These are phyloP conservation scores for Leptobrachium ailaonicum DNA, from an alignment of 2,113 vertebrate genomes.

Conservation along the genomic window DNA sequence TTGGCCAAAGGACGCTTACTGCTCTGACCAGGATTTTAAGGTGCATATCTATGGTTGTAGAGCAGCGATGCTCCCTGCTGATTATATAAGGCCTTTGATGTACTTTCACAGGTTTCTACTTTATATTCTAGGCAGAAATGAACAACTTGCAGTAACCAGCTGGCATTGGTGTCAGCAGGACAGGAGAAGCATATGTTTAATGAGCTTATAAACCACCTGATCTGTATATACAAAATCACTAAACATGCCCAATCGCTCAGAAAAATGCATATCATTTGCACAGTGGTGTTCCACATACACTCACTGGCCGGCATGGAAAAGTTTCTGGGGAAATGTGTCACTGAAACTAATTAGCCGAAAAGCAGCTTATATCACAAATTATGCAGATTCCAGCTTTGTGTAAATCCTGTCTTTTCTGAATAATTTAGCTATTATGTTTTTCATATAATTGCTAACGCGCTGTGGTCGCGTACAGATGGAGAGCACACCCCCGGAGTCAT, in stretches of 20 bases:
- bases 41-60: too few species aligned
- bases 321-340: background rate
- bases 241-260: background rate
- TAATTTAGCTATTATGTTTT: background rate
- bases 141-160: too few species aligned
- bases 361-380: background rate
- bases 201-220: background rate
- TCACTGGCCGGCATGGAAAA: background rate
- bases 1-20: too few species aligned
- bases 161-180: too few species aligned
- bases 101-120: too few species aligned
- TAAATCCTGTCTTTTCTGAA: background rate
- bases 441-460: background rate
- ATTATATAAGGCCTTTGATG: too few species aligned
- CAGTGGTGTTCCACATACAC: background rate
- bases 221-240: background rate
- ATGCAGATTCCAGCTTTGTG: background rate
- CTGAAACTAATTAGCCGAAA: background rate
- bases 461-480: too few species aligned
- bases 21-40: too few species aligned
- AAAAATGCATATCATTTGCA: background rate
- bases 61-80: too few species aligned
- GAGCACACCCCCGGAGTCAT: too few species aligned
- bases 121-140: too few species aligned
- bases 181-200: too few species aligned